phyloP scores from a whole-genome alignment of 2,888 invertebrate genomes.

The Zootermopsis nevadensis region DNA sequence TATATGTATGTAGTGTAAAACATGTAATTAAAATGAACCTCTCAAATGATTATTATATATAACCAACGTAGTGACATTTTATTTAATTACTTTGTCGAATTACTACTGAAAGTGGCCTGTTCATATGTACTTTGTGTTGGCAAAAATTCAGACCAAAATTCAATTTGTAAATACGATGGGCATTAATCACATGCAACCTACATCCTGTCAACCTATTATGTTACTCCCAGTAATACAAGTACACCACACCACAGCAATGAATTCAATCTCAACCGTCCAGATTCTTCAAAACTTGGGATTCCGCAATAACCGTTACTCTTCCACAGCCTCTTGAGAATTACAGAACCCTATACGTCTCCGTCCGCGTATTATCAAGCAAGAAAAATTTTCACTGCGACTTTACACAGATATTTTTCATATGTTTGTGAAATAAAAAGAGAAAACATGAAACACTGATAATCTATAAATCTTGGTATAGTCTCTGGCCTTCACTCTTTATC shows the following conservation, averaged over 20 bases:
- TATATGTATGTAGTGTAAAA: too few species aligned
- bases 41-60: too few species aligned
- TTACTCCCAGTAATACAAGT: too few species aligned
- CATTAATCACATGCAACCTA: too few species aligned
- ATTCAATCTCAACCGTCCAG: too few species aligned
- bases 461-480: neutral
- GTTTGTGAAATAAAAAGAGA: neutral
- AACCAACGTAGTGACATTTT: neutral
- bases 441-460: neutral
- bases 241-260: too few species aligned
- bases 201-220: too few species aligned
- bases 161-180: too few species aligned
- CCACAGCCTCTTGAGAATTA: neutral
- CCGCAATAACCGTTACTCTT: neutral
- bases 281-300: neutral
- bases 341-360: neutral
- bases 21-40: too few species aligned
- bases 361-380: neutral
- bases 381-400: neutral
- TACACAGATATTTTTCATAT: neutral
- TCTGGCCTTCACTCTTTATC: neutral
- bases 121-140: too few species aligned
- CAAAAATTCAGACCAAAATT: too few species aligned
- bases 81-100: neutral
- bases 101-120: too few species aligned